Evolutionary conservation across 2,113 vertebrate genomes (phyloP).

Genomic region (Dicaeum eximium): DNA sequence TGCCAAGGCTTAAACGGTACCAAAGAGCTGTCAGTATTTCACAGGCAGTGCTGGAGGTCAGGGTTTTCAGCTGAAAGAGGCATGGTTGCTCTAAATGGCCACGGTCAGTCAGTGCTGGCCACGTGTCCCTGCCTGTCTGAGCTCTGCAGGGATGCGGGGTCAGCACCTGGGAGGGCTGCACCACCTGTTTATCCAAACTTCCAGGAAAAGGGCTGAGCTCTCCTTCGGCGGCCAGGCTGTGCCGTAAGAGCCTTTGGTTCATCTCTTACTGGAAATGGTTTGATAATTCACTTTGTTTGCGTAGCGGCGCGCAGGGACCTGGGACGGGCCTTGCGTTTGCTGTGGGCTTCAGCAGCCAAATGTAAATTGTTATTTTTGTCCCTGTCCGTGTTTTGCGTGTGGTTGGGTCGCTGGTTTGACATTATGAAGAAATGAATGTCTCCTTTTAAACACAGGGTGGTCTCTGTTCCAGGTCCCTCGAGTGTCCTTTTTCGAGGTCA

Average conservation of each 20-base stretch:
- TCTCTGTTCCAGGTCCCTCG: not conserved
- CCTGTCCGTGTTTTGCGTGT: not conserved
- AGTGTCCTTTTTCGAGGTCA: not conserved
- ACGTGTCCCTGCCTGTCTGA: accelerated
- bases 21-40: accelerated
- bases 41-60: accelerated
- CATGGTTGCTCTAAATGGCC: not conserved
- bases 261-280: not conserved
- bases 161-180: not conserved
- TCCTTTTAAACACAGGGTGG: not conserved
- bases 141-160: not conserved
- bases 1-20: not conserved
- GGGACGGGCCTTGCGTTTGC: not conserved
- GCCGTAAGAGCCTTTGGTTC: not conserved
- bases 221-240: not conserved
- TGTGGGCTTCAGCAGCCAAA: not conserved
- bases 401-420: not conserved
- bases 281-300: not conserved
- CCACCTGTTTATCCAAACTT: not conserved
- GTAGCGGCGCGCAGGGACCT: accelerated
- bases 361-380: not conserved
- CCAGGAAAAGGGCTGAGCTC: not conserved
- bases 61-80: not conserved
- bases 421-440: not conserved
- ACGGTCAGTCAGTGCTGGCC: accelerated